Conservation (phyloP, 1,140 invertebrate species). For the Drosophila orosa region DNA sequence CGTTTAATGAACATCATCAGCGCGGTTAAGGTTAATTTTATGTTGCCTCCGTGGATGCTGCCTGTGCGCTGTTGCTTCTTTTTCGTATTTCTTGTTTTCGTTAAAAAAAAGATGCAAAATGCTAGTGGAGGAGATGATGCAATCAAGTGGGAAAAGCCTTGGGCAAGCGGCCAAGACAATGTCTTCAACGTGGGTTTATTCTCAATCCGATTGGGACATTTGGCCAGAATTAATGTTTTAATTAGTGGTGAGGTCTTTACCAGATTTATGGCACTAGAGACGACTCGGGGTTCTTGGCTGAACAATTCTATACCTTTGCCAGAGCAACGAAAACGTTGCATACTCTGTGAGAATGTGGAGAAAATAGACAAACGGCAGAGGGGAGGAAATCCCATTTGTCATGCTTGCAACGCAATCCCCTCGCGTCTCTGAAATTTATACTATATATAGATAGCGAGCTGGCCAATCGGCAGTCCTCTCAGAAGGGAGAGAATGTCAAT, state of each 20-base stretch:
- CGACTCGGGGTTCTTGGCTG: background rate
- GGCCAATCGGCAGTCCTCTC: conserved; percentile 2
- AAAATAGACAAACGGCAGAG: background rate
- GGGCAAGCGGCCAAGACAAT: conserved; percentile 28
- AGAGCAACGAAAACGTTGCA: background rate
- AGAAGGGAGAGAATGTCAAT: conserved; percentile 25
- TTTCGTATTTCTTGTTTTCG: conserved; percentile 9
- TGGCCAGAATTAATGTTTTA: conserved; percentile 38
- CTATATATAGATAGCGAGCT: background rate
- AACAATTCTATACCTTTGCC: background rate
- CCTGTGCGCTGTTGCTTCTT: background rate
- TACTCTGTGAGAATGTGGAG: background rate
- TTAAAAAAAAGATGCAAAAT: conserved; percentile 22
- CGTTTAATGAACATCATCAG: conserved; percentile 45
- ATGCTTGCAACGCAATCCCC: conserved; percentile 57
- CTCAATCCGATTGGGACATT: conserved; percentile 36
- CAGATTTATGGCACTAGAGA: conserved; percentile 25
- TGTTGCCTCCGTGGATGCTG: conserved; percentile 15
- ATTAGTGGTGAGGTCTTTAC: conserved; percentile 26
- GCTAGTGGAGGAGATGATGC: conserved; percentile 21
- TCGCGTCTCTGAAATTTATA: conserved; percentile 41
- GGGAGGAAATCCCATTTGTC: conserved; percentile 69
- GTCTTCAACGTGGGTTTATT: conserved; percentile 16
- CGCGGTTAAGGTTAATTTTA: conserved; percentile 47
- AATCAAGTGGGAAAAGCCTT: conserved; percentile 21